These are phyloP conservation scores for Microctonus aethiopoides DNA, from an alignment of 2,888 invertebrate species.

Conservation along the genomic window DNA sequence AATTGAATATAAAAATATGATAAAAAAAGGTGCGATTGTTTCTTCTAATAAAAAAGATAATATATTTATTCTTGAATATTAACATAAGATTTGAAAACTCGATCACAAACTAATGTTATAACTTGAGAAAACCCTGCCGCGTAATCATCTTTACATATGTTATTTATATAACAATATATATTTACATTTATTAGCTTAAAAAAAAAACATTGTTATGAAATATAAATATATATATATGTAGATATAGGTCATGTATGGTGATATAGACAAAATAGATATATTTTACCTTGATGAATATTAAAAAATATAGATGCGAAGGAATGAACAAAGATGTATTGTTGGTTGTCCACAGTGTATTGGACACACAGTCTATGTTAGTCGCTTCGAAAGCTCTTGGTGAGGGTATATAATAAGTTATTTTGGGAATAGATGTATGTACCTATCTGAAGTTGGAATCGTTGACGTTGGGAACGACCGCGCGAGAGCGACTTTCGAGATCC, in stretches of 20 bases:
- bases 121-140: not conserved
- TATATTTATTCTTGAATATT: too few relatives aligned
- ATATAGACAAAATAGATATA: not conserved
- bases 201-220: not conserved
- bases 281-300: slow-evolving; percentile 10
- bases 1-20: too few relatives aligned
- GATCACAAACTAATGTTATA: not conserved
- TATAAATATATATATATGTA: not conserved
- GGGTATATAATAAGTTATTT: slow-evolving; percentile 53
- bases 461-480: slow-evolving; percentile 36
- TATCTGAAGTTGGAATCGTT: slow-evolving; percentile 54
- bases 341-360: not conserved
- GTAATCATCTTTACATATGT: not conserved
- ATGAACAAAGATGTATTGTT: not conserved
- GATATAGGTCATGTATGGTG: not conserved
- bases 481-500: slow-evolving; percentile 1
- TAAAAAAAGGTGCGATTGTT: too few relatives aligned
- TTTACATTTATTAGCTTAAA: not conserved
- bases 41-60: too few relatives aligned
- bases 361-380: slow-evolving; percentile 5
- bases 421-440: slow-evolving; percentile 52
- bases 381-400: slow-evolving; percentile 26
- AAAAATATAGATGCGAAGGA: not conserved
- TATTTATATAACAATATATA: not conserved
- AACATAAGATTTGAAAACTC: not conserved